Evolutionary conservation across 2,888 invertebrate species (phyloP), one percentile per base, ranked within the genome.

Genomic region (Dolomedes plantarius): DNA sequence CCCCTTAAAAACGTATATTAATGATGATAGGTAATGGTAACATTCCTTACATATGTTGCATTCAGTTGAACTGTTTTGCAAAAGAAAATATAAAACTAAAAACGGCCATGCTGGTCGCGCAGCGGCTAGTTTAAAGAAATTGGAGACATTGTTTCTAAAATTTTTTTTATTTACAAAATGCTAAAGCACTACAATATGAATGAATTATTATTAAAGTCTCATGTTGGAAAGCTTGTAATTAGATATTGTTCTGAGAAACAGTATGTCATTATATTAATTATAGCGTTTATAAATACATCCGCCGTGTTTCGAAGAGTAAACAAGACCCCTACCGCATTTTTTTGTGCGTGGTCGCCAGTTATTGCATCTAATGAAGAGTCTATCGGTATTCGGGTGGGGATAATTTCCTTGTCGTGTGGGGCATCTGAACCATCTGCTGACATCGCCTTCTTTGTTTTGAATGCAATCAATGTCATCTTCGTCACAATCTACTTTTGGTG

Each of bases 391-490:
- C 5, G 85, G 85, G 62, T 86, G 78, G 6, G 85, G 85, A 27
- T 29, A 86, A 9, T 69, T 41, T 28, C 85, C 85, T 16, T 73
- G 46, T 19, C 69, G 29, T 11, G 68, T 79, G 2, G 78, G 23
- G 7, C 85, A 86, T 39, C 62, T 75, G 36, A 32, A 86, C 85
- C 85, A 86, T 9, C 74, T 74, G n/a, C 23, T n/a, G 13, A 79
- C 36, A 27, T 86, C 68, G 6, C 74, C 69, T 11, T 78, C 74
- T 69, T 78, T 32, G 23, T 77, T 50, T 9, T 74, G 41, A 5
- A 86, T 64, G 29, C 85, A 86, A 23, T 86, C 78, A 13, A 86
- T 13, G 19, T 86, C 85, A 32, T 86, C 28, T 13, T 74, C 36
- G 9, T 69, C 29, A 23, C 85, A 86, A 13, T 41, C 46, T 16